Evolutionary conservation across 2,113 vertebrate genomes (phyloP).

Genomic region (Mastomys coucha): DNA sequence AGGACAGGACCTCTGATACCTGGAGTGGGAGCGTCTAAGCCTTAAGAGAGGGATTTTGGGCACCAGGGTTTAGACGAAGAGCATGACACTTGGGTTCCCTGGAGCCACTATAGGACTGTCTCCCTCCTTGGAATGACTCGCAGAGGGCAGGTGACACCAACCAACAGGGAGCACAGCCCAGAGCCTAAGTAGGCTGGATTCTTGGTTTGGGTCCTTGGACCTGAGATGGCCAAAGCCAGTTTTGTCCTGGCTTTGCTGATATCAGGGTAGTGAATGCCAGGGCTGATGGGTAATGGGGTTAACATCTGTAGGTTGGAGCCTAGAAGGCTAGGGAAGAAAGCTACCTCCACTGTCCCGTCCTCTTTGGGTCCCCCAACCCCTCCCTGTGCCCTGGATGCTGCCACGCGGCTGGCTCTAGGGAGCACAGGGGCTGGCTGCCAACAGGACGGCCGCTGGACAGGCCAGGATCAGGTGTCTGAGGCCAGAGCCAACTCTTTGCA

Average conservation of each 20-base stretch:
- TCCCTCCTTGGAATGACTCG: background rate
- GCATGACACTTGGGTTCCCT: background rate
- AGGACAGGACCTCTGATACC: background rate
- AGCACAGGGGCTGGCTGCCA: slow-evolving; percentile 75
- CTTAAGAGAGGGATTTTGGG: background rate
- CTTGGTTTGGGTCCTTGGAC: background rate
- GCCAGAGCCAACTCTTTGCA: slow-evolving; percentile 77
- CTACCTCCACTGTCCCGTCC: background rate
- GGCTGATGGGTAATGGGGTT: background rate
- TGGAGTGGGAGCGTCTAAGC: background rate
- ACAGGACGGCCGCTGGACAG: slow-evolving; percentile 79
- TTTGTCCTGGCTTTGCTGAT: background rate
- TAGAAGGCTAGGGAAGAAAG: background rate
- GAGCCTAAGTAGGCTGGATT: background rate
- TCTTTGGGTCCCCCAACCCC: slow-evolving; percentile 42
- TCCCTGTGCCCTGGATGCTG: slow-evolving; percentile 76
- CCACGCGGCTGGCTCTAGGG: slow-evolving; percentile 83
- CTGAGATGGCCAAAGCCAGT: background rate
- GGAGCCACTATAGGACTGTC: background rate
- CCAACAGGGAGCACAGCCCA: background rate
- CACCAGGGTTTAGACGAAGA: background rate
- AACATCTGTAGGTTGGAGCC: background rate
- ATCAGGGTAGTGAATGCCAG: background rate
- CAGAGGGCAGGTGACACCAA: background rate
- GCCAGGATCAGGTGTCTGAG: slow-evolving; percentile 81